Percentiles rank a stretch among this genome's conserved stretches.
These are phyloP conservation scores for Drosophila mimetica DNA, from an alignment of 2,888 invertebrate genomes.

Conservation along the genomic window DNA sequence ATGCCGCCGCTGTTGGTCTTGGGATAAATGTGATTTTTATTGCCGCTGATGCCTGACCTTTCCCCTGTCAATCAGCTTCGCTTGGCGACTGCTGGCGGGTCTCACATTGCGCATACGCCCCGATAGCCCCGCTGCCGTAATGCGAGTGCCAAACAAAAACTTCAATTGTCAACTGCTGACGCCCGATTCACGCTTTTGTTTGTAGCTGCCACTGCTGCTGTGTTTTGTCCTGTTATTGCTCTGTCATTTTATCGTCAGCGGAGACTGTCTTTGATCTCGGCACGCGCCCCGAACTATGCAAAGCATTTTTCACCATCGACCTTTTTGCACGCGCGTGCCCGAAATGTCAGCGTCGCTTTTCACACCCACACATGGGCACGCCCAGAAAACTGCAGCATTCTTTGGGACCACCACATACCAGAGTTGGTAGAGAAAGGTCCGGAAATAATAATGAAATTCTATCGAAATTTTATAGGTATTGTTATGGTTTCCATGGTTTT, in stretches of 20 bases:
- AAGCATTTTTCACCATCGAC: slow-evolving; percentile 57
- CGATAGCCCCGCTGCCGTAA: slow-evolving; percentile 42
- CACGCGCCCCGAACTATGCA: slow-evolving; percentile 54
- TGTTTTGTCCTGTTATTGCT: slow-evolving; percentile 57
- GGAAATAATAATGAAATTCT: slow-evolving; percentile 30
- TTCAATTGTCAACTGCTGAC: slow-evolving; percentile 59
- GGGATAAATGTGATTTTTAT: slow-evolving; percentile 51
- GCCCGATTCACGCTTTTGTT: slow-evolving; percentile 26
- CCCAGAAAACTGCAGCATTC: slow-evolving; percentile 25
- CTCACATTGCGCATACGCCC: slow-evolving; percentile 64
- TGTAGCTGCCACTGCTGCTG: slow-evolving; percentile 20
- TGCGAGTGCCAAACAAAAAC: slow-evolving; percentile 53
- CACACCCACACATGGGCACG: slow-evolving; percentile 7
- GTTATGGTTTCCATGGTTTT: neutral
- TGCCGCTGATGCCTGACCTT: slow-evolving; percentile 50
- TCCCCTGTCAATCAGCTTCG: slow-evolving; percentile 13
- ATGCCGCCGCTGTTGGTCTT: slow-evolving; percentile 8
- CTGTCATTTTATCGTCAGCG: slow-evolving; percentile 67
- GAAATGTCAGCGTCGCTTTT: slow-evolving; percentile 58
- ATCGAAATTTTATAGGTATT: slow-evolving; percentile 36
- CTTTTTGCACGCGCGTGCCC: slow-evolving; percentile 59
- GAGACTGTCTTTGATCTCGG: slow-evolving; percentile 64
- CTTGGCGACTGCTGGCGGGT: slow-evolving; percentile 1
- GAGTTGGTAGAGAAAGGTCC: slow-evolving; percentile 12
- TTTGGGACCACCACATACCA: slow-evolving; percentile 38